Conservation (phyloP, 1,140 invertebrate species). For the Bemisia tabaci region DNA sequence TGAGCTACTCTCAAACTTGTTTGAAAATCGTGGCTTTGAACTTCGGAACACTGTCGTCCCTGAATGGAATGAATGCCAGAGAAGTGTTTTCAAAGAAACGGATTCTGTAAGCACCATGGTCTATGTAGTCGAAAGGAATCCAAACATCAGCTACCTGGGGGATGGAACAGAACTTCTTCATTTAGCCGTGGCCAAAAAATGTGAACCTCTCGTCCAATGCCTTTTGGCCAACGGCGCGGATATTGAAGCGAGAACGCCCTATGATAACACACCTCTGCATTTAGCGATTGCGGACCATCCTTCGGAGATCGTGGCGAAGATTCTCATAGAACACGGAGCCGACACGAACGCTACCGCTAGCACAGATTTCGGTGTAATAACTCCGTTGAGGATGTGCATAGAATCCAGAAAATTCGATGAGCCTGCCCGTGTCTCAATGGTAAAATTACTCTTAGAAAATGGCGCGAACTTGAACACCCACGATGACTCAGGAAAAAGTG, state of each 20-base stretch:
- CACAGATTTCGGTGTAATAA: neutral
- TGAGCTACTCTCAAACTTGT: too few species aligned
- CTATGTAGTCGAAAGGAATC: too few species aligned
- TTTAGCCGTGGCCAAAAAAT: neutral
- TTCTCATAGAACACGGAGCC: neutral
- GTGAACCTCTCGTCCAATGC: neutral
- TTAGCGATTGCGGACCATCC: neutral
- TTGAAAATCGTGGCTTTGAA: too few species aligned
- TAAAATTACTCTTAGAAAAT: neutral
- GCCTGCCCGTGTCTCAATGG: too few species aligned
- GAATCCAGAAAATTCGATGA: neutral
- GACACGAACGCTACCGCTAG: neutral
- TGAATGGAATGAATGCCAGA: too few species aligned
- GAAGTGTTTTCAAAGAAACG: too few species aligned
- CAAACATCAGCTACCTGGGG: too few species aligned
- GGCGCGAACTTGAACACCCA: neutral
- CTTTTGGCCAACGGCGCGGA: neutral
- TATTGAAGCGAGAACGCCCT: neutral
- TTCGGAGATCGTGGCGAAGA: neutral
- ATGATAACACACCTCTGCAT: neutral
- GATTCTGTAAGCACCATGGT: too few species aligned
- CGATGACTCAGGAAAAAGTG: neutral
- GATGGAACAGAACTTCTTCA: neutral
- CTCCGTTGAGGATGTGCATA: neutral
- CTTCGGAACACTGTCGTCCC: too few species aligned